These are phyloP conservation scores for Dicyrtomina minuta DNA, from an alignment of 2,888 invertebrate genomes.

Conservation along the genomic window DNA sequence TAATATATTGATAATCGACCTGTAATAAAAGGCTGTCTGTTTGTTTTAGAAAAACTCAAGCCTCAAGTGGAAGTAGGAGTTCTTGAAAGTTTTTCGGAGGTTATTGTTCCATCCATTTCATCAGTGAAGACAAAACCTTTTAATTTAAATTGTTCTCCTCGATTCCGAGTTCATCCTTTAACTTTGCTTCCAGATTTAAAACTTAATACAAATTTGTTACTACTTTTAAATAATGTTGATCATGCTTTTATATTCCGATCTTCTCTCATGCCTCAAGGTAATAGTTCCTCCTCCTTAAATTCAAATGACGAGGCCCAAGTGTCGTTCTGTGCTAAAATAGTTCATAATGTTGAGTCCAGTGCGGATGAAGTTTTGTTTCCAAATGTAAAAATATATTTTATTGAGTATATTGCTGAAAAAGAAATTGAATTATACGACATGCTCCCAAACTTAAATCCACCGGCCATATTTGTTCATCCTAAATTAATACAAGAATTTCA, in stretches of 20 bases:
- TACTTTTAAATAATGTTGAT: conserved; percentile 43
- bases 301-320: not conserved
- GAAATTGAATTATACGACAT: not conserved
- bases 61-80: conserved; percentile 49
- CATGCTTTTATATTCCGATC: conserved; percentile 41
- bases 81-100: conserved; percentile 53
- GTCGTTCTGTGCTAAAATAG: conserved; percentile 21
- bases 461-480: conserved; percentile 45
- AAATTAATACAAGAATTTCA: conserved; percentile 26
- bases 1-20: not conserved
- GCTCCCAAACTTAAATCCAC: conserved; percentile 40
- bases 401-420: conserved; percentile 37
- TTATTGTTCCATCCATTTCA: conserved; percentile 48
- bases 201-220: conserved; percentile 19
- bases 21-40: not conserved
- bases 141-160: conserved; percentile 11
- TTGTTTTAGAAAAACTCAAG: conserved; percentile 44
- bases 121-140: conserved; percentile 40
- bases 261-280: not conserved
- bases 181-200: not conserved
- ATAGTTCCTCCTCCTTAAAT: not conserved
- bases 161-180: conserved; percentile 49
- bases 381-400: conserved; percentile 39
- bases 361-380: not conserved
- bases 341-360: not conserved